phyloP scores from a whole-genome alignment of 2,113 vertebrate species.

The Poeciliopsis prolifica region DNA sequence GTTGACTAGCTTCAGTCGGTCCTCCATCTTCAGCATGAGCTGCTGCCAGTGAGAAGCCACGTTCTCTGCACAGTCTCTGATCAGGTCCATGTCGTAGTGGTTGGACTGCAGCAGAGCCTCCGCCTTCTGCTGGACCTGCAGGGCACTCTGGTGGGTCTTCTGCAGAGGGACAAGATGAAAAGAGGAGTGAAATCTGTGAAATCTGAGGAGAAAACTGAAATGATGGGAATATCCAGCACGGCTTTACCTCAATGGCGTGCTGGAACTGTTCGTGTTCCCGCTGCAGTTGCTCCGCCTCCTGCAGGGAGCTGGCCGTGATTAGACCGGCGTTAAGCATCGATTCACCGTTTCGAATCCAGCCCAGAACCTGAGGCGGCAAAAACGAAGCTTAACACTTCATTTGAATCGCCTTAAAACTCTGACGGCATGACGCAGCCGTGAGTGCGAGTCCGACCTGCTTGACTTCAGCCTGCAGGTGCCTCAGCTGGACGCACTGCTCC shows the following conservation, averaged over 20 bases:
- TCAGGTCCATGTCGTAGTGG: constrained; percentile 98
- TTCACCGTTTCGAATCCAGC: constrained; percentile 98
- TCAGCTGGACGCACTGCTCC: constrained; percentile 97
- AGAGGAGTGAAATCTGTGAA: not conserved
- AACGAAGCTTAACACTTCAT: not conserved
- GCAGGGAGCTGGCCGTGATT: constrained; percentile 96
- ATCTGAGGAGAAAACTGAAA: not conserved
- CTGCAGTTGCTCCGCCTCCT: constrained; percentile 97
- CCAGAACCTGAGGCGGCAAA: constrained; percentile 84
- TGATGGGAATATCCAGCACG: not conserved
- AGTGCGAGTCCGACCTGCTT: constrained; percentile 86
- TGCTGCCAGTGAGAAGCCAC: constrained; percentile 99
- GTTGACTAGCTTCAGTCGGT: constrained; percentile 98
- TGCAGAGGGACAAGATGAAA: constrained; percentile 49
- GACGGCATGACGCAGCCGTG: constrained; percentile 44
- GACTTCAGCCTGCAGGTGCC: constrained; percentile 97
- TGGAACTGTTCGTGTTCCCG: constrained; percentile 98
- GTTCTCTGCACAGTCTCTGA: constrained; percentile 96
- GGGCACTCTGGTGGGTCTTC: constrained; percentile 98
- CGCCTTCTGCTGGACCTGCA: constrained; percentile 99
- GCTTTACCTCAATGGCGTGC: constrained; percentile 94
- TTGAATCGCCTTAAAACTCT: constrained; percentile 6
- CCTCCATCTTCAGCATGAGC: constrained; percentile 99
- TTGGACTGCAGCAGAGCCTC: constrained; percentile 96
- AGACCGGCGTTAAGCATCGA: constrained; percentile 97